A percentile compares a stretch with the other conserved stretches of the same genome.
These are phyloP conservation scores for Melieria omissa DNA, from an alignment of 2,888 invertebrate genomes.

Conservation along the genomic window DNA sequence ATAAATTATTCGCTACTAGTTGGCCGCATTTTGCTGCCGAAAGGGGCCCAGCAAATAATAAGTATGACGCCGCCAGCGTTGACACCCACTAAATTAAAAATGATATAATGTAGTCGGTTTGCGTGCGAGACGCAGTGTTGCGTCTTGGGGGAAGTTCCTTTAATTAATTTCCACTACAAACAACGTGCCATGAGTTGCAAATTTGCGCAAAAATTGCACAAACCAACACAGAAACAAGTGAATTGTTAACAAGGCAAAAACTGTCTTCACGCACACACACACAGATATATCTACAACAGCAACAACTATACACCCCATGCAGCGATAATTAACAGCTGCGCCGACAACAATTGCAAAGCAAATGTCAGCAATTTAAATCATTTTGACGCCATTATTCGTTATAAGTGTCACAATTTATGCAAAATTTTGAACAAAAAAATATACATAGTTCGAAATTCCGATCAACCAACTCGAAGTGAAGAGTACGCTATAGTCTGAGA, in stretches of 20 bases:
- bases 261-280: background rate
- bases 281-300: too few species aligned
- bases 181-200: constrained; percentile 57
- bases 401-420: constrained; percentile 52
- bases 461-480: background rate
- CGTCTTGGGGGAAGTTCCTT: constrained; percentile 49
- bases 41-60: constrained; percentile 41
- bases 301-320: constrained; percentile 33
- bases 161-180: constrained; percentile 59
- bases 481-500: too few species aligned
- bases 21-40: constrained; percentile 43
- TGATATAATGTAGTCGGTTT: constrained; percentile 51
- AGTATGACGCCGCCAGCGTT: constrained; percentile 44
- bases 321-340: constrained; percentile 27
- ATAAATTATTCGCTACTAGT: constrained; percentile 48
- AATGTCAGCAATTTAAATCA: constrained; percentile 54
- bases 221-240: too few species aligned
- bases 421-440: background rate
- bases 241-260: too few species aligned
- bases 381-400: constrained; percentile 55
- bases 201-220: constrained; percentile 45
- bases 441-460: too few species aligned
- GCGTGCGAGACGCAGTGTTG: constrained; percentile 10
- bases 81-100: constrained; percentile 61
- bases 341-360: constrained; percentile 50